Base-by-base conservation (phyloP, 2,888 invertebrate species). In the Xanthorhoe designata region DNA sequence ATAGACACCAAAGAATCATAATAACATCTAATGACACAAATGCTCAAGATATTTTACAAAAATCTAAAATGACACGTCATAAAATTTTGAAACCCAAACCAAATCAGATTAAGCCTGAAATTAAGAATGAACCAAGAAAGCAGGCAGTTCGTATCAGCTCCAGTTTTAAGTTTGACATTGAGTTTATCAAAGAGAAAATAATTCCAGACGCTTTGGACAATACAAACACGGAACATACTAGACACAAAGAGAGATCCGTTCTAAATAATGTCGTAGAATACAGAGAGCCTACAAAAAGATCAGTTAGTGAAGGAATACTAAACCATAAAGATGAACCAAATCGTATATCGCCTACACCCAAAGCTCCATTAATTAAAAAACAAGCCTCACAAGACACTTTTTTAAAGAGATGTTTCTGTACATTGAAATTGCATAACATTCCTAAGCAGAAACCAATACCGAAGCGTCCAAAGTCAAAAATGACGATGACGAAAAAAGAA, bases 351-450 rank as follows among this genome's bases (percentile, higher is more conserved):
- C 29, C 42, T 7, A 13, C 18, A 24, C 6, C 9, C 17, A 45
- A 18, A 32, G 17, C n/a, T 32, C 56, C 19, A 38, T 32, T 45
- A 47, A 15, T 5, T 51, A 42, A 24, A 17, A n/a, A 15, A 3
- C 32, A 47, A 47, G n/a, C 4, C 10, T 47, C 35, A 0, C 56
- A 38, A 10, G 60, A 67, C 64, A 60, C 42, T 5, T 38, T 55
- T 52, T 54, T 77, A 38, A 78, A 77, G 68, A 75, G 78, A 57
- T 84, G 83, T 73, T 78, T 80, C 62, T 84, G 84, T 62, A 77
- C 77, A 38, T 61, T 81, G 24, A 79, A 79, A 70, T 64, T 83
- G 51, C 47, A 73, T 29, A 74, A 73, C 63, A 38, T 7, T 42
- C 38, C 47, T n/a, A 73, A 70, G 57, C 72, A 65, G 47, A 65